Conservation (phyloP, 2,888 invertebrate genomes). For the Xestia rhomboidea region DNA sequence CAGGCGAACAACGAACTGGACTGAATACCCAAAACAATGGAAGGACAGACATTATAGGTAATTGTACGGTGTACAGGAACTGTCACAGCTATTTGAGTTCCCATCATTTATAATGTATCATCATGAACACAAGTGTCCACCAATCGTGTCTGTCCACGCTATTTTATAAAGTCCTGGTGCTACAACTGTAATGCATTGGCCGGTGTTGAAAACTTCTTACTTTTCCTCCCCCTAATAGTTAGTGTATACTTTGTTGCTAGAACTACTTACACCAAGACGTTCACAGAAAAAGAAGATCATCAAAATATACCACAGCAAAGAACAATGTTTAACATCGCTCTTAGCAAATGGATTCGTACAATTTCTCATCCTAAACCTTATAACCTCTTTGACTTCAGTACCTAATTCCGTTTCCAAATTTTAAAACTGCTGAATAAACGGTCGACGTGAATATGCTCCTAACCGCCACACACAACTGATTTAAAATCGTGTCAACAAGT, state of each 20-base stretch:
- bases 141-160: constrained; percentile 3
- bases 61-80: constrained; percentile 40
- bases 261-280: background rate
- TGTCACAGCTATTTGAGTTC: constrained; percentile 42
- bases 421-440: background rate
- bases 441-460: background rate
- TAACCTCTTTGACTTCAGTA: background rate
- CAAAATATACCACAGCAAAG: constrained; percentile 4
- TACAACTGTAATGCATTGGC: background rate
- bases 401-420: background rate
- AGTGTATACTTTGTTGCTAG: constrained; percentile 9
- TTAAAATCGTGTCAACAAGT: background rate
- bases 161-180: background rate
- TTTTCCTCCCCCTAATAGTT: constrained; percentile 15
- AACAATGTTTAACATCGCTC: background rate
- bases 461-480: background rate
- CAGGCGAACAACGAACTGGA: constrained; percentile 52
- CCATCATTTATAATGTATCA: constrained; percentile 48
- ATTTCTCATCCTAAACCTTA: background rate
- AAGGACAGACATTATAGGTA: constrained; percentile 43
- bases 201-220: constrained; percentile 5
- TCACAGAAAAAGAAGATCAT: constrained; percentile 2
- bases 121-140: constrained; percentile 17
- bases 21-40: constrained; percentile 54
- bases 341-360: background rate